Conservation (phyloP, 2,113 vertebrate genomes). For the Picathartes gymnocephalus region DNA sequence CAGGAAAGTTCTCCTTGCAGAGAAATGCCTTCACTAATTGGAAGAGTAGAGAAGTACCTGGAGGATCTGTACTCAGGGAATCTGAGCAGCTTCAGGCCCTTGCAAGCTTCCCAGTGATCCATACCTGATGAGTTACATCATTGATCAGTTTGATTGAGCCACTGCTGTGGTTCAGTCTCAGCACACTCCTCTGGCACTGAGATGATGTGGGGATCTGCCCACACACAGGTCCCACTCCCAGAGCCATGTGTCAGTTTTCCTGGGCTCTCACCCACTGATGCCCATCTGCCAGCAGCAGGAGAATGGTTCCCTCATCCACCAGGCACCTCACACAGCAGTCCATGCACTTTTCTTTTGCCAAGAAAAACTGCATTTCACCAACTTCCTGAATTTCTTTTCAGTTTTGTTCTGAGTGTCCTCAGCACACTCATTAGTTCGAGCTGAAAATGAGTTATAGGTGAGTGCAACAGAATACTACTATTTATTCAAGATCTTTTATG, state of each 20-base stretch:
- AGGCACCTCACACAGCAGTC: neutral
- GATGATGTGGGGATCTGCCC: neutral
- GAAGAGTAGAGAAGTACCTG: neutral
- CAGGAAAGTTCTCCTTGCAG: neutral
- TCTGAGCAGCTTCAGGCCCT: neutral
- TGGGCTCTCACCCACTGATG: no score
- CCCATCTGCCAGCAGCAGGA: accelerated
- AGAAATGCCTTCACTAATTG: neutral
- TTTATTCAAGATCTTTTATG: neutral
- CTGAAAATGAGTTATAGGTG: constrained; percentile 36
- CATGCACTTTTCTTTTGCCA: neutral
- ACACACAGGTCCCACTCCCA: neutral
- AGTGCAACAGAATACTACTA: neutral
- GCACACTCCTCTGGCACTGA: accelerated
- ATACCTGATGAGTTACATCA: neutral
- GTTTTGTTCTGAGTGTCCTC: constrained; percentile 5
- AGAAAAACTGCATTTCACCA: neutral
- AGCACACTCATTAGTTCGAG: neutral
- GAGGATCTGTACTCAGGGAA: neutral
- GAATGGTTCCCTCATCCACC: neutral
- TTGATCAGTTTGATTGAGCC: neutral
- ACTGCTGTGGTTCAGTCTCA: neutral
- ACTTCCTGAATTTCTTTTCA: neutral
- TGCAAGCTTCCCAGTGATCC: neutral
- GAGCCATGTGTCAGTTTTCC: neutral